phyloP scores from a whole-genome alignment of 2,797 vertebrate genomes.

The Leptatherina wallacei region DNA sequence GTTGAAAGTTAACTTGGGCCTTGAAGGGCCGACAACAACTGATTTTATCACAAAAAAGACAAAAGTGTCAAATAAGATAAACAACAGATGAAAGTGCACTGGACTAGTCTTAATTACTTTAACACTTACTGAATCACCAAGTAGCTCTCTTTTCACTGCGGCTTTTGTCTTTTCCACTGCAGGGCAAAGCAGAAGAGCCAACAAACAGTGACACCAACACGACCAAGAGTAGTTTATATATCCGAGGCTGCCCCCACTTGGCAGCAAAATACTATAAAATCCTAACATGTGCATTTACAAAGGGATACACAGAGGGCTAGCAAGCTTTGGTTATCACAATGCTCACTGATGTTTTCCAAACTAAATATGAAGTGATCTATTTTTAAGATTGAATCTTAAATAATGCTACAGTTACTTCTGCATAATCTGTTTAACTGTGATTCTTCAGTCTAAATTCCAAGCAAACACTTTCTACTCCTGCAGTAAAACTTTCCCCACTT shows the following conservation, averaged over 20 bases:
- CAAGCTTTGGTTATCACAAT: background rate
- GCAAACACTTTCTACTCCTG: background rate
- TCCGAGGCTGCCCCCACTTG: too few species aligned
- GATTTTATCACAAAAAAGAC: background rate
- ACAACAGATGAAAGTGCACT: background rate
- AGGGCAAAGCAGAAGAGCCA: too few species aligned
- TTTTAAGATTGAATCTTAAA: background rate
- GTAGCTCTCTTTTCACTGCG: too few species aligned
- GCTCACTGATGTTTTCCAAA: background rate
- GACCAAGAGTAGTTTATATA: too few species aligned
- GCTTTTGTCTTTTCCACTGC: too few species aligned
- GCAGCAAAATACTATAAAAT: too few species aligned
- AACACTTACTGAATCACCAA: too few species aligned
- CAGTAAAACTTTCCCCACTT: background rate
- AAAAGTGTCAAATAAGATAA: background rate
- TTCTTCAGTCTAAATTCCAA: slow-evolving; percentile 8
- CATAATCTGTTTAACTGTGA: background rate
- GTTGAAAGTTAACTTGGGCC: background rate
- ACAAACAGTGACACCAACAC: too few species aligned
- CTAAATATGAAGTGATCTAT: background rate
- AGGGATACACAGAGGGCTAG: background rate
- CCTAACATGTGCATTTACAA: too few species aligned
- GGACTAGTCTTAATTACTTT: too few species aligned
- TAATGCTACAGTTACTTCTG: background rate
- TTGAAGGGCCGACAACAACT: background rate